Evolutionary conservation across 2,113 vertebrate genomes (phyloP).

Genomic region (Thamnophis sirtalis): DNA sequence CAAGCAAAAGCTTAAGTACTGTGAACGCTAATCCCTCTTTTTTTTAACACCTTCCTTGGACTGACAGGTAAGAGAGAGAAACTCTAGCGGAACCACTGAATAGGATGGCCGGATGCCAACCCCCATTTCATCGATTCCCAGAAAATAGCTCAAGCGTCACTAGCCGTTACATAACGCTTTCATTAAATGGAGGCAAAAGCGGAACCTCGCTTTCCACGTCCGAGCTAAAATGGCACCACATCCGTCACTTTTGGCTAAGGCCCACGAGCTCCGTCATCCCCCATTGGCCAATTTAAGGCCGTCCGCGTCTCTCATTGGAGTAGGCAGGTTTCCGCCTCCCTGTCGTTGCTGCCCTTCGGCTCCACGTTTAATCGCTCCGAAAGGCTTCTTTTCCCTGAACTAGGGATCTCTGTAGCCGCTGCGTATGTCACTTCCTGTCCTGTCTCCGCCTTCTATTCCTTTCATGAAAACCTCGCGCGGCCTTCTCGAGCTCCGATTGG

Average conservation of each 20-base stretch:
- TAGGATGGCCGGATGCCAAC: not conserved
- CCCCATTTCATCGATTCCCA: not conserved
- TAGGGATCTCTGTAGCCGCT: accelerated
- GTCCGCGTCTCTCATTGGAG: constrained; percentile 37
- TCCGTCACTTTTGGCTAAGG: constrained; percentile 8
- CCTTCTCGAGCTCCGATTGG: constrained; percentile 55
- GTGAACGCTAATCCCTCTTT: not conserved
- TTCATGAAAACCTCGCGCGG: not conserved
- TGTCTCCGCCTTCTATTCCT: constrained; percentile 4
- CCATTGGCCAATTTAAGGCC: constrained; percentile 55
- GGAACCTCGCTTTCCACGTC: not conserved
- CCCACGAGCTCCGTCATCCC: not conserved
- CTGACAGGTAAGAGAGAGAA: not conserved
- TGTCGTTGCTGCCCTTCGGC: constrained; percentile 4
- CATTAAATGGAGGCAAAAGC: constrained; percentile 15
- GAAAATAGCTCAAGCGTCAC: not conserved
- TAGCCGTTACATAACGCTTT: not conserved
- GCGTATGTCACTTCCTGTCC: constrained; percentile 11
- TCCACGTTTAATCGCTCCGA: not conserved
- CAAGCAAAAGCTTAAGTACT: not conserved
- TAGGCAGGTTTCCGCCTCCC: accelerated
- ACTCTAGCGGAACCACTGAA: not conserved
- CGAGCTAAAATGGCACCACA: constrained; percentile 51
- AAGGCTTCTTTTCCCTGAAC: not conserved
- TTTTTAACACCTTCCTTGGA: not conserved